These are phyloP conservation scores for Antigone vipio DNA, from an alignment of 2,113 vertebrate species.

Conservation along the genomic window DNA sequence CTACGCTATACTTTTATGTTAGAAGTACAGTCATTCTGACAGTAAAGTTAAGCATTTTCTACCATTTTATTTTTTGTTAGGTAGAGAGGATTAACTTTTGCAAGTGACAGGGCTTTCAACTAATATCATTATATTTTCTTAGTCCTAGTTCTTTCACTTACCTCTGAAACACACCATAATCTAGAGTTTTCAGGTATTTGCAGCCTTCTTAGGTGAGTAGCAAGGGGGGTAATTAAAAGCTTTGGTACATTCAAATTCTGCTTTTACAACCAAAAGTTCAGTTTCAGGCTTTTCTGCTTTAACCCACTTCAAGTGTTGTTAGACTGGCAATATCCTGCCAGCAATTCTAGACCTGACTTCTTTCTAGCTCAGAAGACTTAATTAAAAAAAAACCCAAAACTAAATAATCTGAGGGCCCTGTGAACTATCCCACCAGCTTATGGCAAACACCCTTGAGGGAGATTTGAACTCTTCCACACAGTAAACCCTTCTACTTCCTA, in stretches of 20 bases:
- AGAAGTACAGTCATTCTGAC: background rate
- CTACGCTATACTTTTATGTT: background rate
- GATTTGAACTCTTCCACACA: background rate
- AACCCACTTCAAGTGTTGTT: background rate
- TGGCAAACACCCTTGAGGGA: background rate
- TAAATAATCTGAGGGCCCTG: background rate
- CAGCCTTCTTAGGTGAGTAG: background rate
- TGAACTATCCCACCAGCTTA: background rate
- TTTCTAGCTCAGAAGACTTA: background rate
- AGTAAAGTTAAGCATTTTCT: background rate
- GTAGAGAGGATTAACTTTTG: background rate
- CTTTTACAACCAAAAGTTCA: background rate
- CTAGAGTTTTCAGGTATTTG: background rate
- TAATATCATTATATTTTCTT: background rate
- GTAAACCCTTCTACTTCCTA: background rate
- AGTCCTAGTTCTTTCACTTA: background rate
- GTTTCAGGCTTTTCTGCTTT: background rate
- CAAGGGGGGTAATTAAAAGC: background rate
- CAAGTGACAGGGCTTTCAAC: background rate
- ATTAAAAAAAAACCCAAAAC: background rate
- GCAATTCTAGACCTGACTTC: background rate
- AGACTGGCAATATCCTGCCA: background rate
- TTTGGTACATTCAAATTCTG: background rate
- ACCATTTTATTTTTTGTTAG: background rate
- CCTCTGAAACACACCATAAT: background rate